A percentile compares a stretch with the other conserved stretches of the same genome.
phyloP scores from a whole-genome alignment of 2,888 invertebrate genomes.

The Tenodera sinensis region DNA sequence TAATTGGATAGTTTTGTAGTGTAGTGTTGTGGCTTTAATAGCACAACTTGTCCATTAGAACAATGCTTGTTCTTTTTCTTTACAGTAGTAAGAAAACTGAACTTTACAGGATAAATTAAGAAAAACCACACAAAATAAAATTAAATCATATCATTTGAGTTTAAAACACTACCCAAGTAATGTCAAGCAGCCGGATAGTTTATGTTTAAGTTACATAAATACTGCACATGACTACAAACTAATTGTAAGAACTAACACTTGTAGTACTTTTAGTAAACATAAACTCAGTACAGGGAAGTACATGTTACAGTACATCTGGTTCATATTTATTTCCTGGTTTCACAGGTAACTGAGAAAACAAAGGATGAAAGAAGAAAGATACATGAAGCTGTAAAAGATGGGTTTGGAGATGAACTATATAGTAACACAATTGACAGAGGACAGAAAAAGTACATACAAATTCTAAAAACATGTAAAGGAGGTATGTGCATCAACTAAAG shows the following conservation, averaged over 20 bases:
- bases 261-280: too few relatives aligned
- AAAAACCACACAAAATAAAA: too few relatives aligned
- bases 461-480: constrained; percentile 53
- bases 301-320: neutral
- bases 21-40: too few relatives aligned
- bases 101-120: too few relatives aligned
- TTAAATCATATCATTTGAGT: too few relatives aligned
- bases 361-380: constrained; percentile 70
- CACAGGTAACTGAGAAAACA: constrained; percentile 56
- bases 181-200: too few relatives aligned
- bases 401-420: constrained; percentile 60
- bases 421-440: constrained; percentile 64
- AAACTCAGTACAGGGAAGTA: neutral
- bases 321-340: neutral
- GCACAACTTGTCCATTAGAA: too few relatives aligned
- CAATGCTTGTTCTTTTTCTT: too few relatives aligned
- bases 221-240: neutral
- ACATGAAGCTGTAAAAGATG: constrained; percentile 67
- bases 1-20: too few relatives aligned
- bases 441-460: constrained; percentile 59
- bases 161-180: too few relatives aligned
- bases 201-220: too few relatives aligned
- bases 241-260: neutral
- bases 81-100: too few relatives aligned
- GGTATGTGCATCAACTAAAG: constrained; percentile 37